Conservation (phyloP, 2,797 vertebrate species). For the Enteromius anoplus region DNA sequence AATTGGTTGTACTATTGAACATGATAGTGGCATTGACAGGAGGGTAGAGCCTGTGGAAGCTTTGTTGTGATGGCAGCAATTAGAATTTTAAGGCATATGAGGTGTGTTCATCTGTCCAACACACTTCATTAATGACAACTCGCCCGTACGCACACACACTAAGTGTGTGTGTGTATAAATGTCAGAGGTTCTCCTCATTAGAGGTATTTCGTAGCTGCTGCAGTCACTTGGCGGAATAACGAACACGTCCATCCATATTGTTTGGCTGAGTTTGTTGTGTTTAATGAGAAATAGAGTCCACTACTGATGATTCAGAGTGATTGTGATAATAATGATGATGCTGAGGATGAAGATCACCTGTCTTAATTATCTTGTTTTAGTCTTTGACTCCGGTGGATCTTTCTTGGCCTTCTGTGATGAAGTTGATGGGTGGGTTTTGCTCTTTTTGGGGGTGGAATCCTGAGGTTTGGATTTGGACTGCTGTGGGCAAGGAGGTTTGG, state of each 20-base stretch:
- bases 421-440: slow-evolving; percentile 68
- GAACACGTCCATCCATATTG: background rate
- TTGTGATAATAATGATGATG: slow-evolving; percentile 26
- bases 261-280: slow-evolving; percentile 37
- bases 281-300: slow-evolving; percentile 15
- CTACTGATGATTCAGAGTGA: slow-evolving; percentile 19
- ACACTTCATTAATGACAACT: slow-evolving; percentile 47
- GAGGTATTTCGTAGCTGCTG: slow-evolving; percentile 53
- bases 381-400: slow-evolving; percentile 72
- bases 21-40: background rate
- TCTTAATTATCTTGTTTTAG: slow-evolving; percentile 81
- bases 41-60: slow-evolving; percentile 49
- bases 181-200: slow-evolving; percentile 46
- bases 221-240: slow-evolving; percentile 38
- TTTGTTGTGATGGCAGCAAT: slow-evolving; percentile 49
- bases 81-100: slow-evolving; percentile 62
- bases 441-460: slow-evolving; percentile 73
- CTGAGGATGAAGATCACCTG: slow-evolving; percentile 18
- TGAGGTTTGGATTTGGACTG: slow-evolving; percentile 67
- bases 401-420: slow-evolving; percentile 73
- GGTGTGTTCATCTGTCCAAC: slow-evolving; percentile 53
- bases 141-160: slow-evolving; percentile 17
- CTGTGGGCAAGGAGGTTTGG: slow-evolving; percentile 47
- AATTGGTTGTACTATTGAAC: slow-evolving; percentile 17
- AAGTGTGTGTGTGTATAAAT: slow-evolving; percentile 27